Evolutionary conservation across 2,113 vertebrate species (phyloP), one percentile per base, ranked within the genome.

Genomic region (Pseudorhombus dupliciocellatus): DNA sequence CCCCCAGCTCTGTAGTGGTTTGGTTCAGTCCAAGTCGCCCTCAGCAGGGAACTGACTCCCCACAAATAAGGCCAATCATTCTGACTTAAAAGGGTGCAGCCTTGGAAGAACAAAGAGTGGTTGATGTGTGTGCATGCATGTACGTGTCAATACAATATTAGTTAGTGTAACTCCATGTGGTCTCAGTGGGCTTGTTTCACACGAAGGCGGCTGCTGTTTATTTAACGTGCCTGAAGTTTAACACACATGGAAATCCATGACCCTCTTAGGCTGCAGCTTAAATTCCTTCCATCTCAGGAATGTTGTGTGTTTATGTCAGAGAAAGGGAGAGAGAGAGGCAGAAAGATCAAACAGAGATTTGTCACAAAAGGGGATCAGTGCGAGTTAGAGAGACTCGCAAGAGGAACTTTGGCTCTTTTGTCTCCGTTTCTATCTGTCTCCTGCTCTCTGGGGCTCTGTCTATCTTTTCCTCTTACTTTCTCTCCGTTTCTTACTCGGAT

Each of bases 11-110:
- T 64, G 31, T 21, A 57, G 58, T 68, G 34, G 54, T 72, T 75
- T 64, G 79, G 81, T 80, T 78, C 66, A 74, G 72, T 74, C 70
- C 60, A 75, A 53, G 51, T 80, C 66, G 2, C 63, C 7, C 77
- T 71, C 84, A 75, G 68, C 72, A n/a, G 82, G 82, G 55, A 58
- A 60, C 62, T 70, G 73, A 70, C 80, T 88, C 75, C 75, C 73
- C 34, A 58, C 76, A 88, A 84, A 88, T 83, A 86, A 78, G 85
- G 83, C 81, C 85, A 84, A 86, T 57, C 68, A 77, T 79, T 77
- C 73, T 77, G 65, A 87, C 79, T 86, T 85, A 73, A 88, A 88
- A 84, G 70, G 75, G 66, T 77, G 48, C 64, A 81, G 78, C 61
- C 73, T 78, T 18, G 5, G 51, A 78, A 74, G 81, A 89, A 85